Evolutionary conservation across 1,140 invertebrate genomes (phyloP).

Genomic region (Octopus sinensis): DNA sequence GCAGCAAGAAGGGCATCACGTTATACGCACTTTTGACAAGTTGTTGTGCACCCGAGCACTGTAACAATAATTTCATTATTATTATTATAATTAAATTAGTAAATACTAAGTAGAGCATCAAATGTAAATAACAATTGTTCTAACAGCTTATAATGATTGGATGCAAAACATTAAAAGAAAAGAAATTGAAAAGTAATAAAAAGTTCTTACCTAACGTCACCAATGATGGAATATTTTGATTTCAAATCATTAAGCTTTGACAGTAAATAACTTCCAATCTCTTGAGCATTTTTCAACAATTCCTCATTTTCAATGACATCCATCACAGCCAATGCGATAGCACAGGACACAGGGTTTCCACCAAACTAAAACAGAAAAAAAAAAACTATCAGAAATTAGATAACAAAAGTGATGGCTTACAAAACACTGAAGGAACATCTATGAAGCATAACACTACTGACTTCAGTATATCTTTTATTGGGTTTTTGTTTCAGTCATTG

Average conservation of each 20-base stretch:
- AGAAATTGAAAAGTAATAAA: too few relatives aligned
- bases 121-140: not conserved
- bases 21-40: too few relatives aligned
- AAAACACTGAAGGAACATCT: too few relatives aligned
- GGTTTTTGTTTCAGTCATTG: too few relatives aligned
- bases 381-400: not conserved
- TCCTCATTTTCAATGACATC: slow-evolving; percentile 86
- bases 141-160: too few relatives aligned
- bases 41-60: too few relatives aligned
- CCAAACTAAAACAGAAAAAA: slow-evolving; percentile 73
- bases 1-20: too few relatives aligned
- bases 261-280: slow-evolving; percentile 78
- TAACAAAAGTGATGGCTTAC: too few relatives aligned
- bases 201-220: slow-evolving; percentile 60
- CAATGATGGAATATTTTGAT: slow-evolving; percentile 76
- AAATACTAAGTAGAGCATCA: not conserved
- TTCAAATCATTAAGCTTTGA: slow-evolving; percentile 69
- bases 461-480: too few relatives aligned
- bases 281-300: slow-evolving; percentile 75
- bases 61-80: too few relatives aligned
- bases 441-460: too few relatives aligned
- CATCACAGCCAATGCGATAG: slow-evolving; percentile 90
- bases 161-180: too few relatives aligned
- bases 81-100: not conserved
- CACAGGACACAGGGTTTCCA: slow-evolving; percentile 96